Evolutionary conservation across 2,797 vertebrate species (phyloP).

Genomic region (Acipenser transmontanus): DNA sequence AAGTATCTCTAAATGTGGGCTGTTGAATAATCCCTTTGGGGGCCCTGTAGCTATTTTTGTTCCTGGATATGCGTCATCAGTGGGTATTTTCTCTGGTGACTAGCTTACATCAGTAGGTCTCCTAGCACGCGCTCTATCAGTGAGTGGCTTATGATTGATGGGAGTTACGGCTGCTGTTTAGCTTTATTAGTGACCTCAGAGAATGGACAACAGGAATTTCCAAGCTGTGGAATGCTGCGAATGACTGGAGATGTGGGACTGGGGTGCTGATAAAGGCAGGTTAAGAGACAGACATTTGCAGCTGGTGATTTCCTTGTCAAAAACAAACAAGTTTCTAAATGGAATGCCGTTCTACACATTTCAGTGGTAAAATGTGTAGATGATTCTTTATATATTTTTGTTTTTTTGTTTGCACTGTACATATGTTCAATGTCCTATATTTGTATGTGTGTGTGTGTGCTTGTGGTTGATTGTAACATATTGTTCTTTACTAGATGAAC

Average conservation of each 20-base stretch:
- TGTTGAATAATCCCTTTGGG: slow-evolving; percentile 93
- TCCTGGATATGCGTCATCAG: slow-evolving; percentile 97
- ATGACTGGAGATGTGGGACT: slow-evolving; percentile 74
- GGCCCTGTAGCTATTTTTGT: slow-evolving; percentile 97
- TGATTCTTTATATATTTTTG: too few relatives aligned
- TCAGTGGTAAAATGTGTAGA: too few relatives aligned
- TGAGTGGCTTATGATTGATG: slow-evolving; percentile 85
- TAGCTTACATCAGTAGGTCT: slow-evolving; percentile 97
- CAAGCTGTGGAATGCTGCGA: slow-evolving; percentile 72
- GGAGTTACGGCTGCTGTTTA: slow-evolving; percentile 73
- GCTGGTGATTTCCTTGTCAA: slow-evolving; percentile 20
- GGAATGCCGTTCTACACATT: background rate
- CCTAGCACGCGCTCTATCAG: slow-evolving; percentile 87
- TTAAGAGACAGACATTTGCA: slow-evolving; percentile 65
- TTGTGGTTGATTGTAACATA: background rate
- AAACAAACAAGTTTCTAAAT: slow-evolving; percentile 11
- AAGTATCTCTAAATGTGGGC: slow-evolving; percentile 92
- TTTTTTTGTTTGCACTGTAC: too few relatives aligned
- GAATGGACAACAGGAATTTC: slow-evolving; percentile 76
- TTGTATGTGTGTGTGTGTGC: background rate
- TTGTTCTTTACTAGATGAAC: background rate
- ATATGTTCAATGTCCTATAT: background rate
- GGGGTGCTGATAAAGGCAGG: slow-evolving; percentile 72
- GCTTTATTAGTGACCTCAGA: slow-evolving; percentile 64
- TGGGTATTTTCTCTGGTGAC: slow-evolving; percentile 99